Conservation (phyloP, 2,797 vertebrate species). For the Enteromius paludinosus region DNA sequence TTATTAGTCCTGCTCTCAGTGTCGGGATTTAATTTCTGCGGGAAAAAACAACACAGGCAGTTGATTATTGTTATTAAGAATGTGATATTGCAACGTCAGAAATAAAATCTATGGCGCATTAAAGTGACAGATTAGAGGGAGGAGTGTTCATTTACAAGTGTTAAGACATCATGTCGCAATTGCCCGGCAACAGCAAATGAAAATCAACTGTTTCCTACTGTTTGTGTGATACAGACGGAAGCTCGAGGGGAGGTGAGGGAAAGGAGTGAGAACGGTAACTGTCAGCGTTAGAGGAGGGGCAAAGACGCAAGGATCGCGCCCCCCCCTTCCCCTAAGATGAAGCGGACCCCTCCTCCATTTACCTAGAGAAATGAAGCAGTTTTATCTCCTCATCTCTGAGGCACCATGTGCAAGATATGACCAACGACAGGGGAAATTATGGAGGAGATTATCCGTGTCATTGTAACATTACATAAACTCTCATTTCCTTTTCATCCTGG, state of each 20-base stretch:
- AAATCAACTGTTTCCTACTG: conserved; percentile 88
- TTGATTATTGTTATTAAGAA: conserved; percentile 99
- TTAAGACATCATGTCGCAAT: conserved; percentile 96
- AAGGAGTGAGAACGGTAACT: conserved; percentile 23
- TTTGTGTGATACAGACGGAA: conserved; percentile 78
- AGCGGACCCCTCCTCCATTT: conserved; percentile 30
- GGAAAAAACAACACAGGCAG: conserved; percentile 91
- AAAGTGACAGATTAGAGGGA: conserved; percentile 98
- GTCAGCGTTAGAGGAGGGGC: conserved; percentile 20
- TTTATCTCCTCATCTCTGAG: conserved; percentile 51
- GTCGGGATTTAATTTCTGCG: conserved; percentile 97
- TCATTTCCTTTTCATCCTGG: conserved; percentile 28
- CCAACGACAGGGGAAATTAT: conserved; percentile 48
- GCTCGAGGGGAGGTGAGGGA: conserved; percentile 16
- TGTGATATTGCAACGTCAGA: conserved; percentile 92
- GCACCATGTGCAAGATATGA: conserved; percentile 41
- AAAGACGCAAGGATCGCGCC: neutral
- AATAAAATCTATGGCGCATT: conserved; percentile 99
- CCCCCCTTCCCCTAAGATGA: neutral
- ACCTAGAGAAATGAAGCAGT: conserved; percentile 41
- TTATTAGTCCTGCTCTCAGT: conserved; percentile 98
- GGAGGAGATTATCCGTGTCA: conserved; percentile 29
- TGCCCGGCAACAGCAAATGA: conserved; percentile 94
- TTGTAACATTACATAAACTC: conserved; percentile 48
- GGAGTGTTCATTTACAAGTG: conserved; percentile 98